Percentiles rank a stretch among this genome's conserved stretches.
Evolutionary conservation across 2,113 vertebrate species (phyloP).

Genomic region (Sceloporus tristichus): DNA sequence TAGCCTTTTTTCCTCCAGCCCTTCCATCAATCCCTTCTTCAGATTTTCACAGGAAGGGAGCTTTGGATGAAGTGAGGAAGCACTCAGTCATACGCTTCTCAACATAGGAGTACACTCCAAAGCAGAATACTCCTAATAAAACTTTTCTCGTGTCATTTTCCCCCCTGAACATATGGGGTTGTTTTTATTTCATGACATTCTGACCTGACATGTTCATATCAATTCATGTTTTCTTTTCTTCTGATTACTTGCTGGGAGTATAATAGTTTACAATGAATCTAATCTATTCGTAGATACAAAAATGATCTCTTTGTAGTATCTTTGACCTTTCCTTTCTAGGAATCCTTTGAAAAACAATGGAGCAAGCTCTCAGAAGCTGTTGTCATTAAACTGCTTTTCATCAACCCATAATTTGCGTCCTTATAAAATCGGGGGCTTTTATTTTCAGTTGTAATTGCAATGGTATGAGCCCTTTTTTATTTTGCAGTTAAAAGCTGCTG

Average conservation of each 20-base stretch:
- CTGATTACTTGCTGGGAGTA: background rate
- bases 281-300: background rate
- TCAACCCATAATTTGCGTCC: conserved; percentile 10
- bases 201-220: background rate
- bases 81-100: background rate
- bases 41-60: background rate
- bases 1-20: background rate
- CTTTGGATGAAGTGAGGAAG: background rate
- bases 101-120: no score
- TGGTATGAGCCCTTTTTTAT: background rate
- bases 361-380: conserved; percentile 31
- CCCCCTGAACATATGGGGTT: background rate
- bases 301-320: background rate
- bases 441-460: background rate
- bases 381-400: conserved; percentile 21
- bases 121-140: background rate
- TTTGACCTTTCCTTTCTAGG: background rate
- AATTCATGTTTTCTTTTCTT: background rate
- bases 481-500: background rate
- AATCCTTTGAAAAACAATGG: background rate
- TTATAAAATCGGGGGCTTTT: conserved; percentile 10
- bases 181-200: background rate
- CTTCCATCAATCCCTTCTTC: background rate
- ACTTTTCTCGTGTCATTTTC: background rate
- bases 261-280: background rate